phyloP scores from a whole-genome alignment of 2,797 vertebrate genomes.

The Intellagama lesueurii region DNA sequence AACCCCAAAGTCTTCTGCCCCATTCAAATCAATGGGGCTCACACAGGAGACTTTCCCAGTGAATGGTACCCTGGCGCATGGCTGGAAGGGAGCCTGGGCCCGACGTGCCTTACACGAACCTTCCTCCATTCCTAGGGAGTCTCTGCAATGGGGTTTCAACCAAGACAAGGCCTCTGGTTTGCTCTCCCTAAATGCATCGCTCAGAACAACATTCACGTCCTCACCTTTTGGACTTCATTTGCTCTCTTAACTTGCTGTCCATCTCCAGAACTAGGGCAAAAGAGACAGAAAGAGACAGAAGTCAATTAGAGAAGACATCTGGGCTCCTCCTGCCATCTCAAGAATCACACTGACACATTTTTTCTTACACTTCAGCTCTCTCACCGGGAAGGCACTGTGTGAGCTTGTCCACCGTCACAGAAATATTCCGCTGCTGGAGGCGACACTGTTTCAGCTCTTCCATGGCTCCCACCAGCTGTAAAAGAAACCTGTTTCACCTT shows the following conservation, averaged over 20 bases:
- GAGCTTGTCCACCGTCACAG: constrained; percentile 93
- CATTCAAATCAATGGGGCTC: not conserved
- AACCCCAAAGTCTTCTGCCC: not conserved
- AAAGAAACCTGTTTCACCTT: constrained; percentile 5
- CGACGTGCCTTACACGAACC: no score
- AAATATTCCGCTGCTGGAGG: constrained; percentile 96
- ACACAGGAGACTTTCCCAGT: not conserved
- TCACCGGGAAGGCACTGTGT: constrained; percentile 93
- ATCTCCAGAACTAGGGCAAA: constrained; percentile 91
- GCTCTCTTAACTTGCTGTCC: constrained; percentile 94
- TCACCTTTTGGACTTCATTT: constrained; percentile 95
- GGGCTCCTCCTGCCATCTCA: not conserved
- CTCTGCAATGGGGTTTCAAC: not conserved
- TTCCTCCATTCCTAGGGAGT: not conserved
- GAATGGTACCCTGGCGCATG: not conserved
- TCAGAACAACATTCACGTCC: rapidly evolving
- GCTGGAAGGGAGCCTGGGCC: not conserved
- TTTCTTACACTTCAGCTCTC: constrained; percentile 18
- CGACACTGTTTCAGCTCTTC: constrained; percentile 92
- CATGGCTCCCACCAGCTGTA: constrained; percentile 87
- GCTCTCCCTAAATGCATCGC: not conserved
- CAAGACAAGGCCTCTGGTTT: rapidly evolving
- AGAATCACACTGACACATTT: rapidly evolving
- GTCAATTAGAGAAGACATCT: constrained; percentile 49
- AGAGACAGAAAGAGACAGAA: constrained; percentile 42